These are phyloP conservation scores for Psittacula cyanocephala DNA, from an alignment of 2,113 vertebrate species.

Conservation along the genomic window DNA sequence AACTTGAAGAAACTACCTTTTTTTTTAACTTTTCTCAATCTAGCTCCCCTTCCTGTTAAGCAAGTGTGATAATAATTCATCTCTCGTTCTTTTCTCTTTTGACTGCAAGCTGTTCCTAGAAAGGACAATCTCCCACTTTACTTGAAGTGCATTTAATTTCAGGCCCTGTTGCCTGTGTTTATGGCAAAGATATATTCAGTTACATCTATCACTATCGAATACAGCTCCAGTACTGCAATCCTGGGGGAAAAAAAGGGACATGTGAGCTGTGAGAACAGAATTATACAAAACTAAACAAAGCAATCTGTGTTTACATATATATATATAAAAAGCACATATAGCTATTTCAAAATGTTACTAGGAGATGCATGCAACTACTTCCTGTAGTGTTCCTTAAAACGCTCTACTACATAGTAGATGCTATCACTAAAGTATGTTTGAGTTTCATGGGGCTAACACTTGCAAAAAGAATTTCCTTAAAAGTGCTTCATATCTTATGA, in stretches of 20 bases:
- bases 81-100: not conserved
- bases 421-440: conserved; percentile 16
- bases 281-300: not conserved
- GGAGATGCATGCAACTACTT: not conserved
- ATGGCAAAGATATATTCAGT: not conserved
- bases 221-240: not conserved
- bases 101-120: not conserved
- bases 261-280: not conserved
- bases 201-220: not conserved
- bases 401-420: not conserved
- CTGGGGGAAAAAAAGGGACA: fast-evolving
- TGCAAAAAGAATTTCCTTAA: conserved; percentile 30
- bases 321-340: not conserved
- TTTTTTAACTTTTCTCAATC: not conserved
- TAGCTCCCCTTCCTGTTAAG: not conserved
- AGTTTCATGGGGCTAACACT: conserved; percentile 29
- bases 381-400: not conserved
- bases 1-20: not conserved
- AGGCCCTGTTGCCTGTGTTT: not conserved
- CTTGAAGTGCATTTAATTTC: not conserved
- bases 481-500: not conserved
- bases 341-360: not conserved
- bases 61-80: not conserved
- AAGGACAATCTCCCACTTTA: not conserved
- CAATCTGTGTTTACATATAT: not conserved